Conservation (phyloP, 2,113 vertebrate genomes). For the Phylloscopus trochilus region DNA sequence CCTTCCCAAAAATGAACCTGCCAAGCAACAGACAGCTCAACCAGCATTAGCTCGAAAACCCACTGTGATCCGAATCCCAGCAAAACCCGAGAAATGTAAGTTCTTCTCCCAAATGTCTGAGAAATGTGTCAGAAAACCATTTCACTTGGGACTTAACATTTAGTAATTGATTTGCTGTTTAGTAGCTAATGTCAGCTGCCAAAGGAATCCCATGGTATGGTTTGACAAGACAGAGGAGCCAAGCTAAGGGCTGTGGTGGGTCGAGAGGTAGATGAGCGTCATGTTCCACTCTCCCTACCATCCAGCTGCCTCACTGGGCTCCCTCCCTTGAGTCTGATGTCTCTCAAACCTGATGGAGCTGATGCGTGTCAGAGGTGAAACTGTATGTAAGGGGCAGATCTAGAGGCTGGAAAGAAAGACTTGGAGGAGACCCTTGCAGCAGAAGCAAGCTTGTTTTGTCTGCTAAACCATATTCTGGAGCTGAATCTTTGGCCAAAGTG, state of each 20-base stretch:
- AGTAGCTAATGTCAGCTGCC: background rate
- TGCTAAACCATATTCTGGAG: background rate
- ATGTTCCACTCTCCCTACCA: background rate
- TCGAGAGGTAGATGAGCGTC: background rate
- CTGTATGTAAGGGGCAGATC: background rate
- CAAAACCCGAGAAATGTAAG: slow-evolving; percentile 77
- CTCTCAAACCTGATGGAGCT: background rate
- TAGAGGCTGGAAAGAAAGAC: background rate
- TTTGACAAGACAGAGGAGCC: background rate
- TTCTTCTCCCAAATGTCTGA: background rate
- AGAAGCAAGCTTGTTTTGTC: background rate
- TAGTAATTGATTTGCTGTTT: background rate
- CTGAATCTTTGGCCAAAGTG: background rate
- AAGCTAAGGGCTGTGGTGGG: background rate
- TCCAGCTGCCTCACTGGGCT: background rate
- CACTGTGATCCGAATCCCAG: slow-evolving; percentile 91
- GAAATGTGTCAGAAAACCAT: background rate
- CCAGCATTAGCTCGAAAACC: slow-evolving; percentile 78
- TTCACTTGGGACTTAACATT: background rate
- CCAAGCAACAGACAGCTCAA: slow-evolving; percentile 53
- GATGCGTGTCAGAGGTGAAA: background rate
- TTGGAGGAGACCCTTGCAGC: background rate
- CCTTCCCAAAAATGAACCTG: slow-evolving; percentile 67
- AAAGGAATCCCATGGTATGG: background rate
- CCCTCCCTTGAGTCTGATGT: background rate